Evolutionary conservation across 2,888 invertebrate species (phyloP), one percentile per base, ranked within the genome.

Genomic region (Heliconius hortense): DNA sequence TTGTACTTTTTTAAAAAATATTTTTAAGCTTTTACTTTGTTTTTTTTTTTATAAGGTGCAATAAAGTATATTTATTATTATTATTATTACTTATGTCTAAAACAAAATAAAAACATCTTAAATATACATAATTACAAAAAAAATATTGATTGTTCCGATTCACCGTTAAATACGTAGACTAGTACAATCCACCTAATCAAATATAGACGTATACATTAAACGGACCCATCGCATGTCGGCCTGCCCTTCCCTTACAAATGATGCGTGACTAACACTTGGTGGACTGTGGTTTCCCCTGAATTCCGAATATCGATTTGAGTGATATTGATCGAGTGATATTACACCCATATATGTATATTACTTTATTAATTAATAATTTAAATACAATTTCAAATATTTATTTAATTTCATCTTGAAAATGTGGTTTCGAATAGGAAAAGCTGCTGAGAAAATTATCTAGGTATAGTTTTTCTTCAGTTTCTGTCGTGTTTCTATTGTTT

Each of bases 241-340:
- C 35, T 66, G 60, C 73, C 73, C 69, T 66, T 28, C 67, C 59
- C 31, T 77, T 69, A 70, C 60, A 66, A 74, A 63, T 75, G 75
- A 74, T 69, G 74, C 77, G 74, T 79, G 78, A 78, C 77, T 78
- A 78, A 78, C 66, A 71, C 74, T 4, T 31, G 66, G 64, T 53
- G 56, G 68, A 76, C 60, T 63, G 77, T 77, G 72, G 71, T 77
- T 77, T 75, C 75, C 78, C 69, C 77, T 64, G 72, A 56, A 74
- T 48, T 63, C 62, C 56, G 21, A 59, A 60, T 77, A 77, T 76
- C 71, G 73, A 76, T 76, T 73, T 53, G 48, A 35, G 31, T 35
- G 31, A 35, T 8, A 35, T 35, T 8, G 8, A 35, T 8, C 8
- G 31, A 35, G 26, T 28, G 28, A 28, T 5, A 28, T 31, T 21